Conservation (phyloP, 2,113 vertebrate genomes). For the Arenaria interpres region DNA sequence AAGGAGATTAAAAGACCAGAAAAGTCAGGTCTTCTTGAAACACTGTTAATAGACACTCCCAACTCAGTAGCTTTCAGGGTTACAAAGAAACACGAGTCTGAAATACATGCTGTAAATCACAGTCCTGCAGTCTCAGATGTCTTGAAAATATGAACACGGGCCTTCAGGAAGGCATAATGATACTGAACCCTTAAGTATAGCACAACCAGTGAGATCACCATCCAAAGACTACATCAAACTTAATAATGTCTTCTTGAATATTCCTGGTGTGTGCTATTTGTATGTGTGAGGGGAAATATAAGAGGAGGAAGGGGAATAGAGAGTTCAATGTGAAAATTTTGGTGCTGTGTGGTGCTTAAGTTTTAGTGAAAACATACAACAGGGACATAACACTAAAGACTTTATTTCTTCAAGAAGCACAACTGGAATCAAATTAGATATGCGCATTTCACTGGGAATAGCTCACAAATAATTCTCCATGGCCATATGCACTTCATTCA, state of each 20-base stretch:
- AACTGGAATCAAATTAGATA: background rate
- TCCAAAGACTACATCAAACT: background rate
- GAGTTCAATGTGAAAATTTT: background rate
- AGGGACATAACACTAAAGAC: background rate
- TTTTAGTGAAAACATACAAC: background rate
- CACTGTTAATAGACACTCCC: background rate
- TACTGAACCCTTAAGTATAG: background rate
- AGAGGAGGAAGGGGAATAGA: background rate
- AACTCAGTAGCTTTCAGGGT: background rate
- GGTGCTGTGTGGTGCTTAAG: background rate
- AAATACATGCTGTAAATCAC: background rate
- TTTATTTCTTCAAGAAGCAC: slow-evolving; percentile 10
- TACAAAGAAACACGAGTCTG: background rate
- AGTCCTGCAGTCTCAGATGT: background rate
- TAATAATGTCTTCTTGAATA: background rate
- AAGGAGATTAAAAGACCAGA: background rate
- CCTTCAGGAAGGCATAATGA: background rate
- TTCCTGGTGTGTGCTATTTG: background rate
- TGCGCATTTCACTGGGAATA: slow-evolving; percentile 31
- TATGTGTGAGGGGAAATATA: background rate
- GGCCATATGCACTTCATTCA: slow-evolving; percentile 48
- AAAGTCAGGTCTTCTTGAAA: background rate
- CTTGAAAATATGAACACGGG: background rate
- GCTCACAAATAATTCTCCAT: slow-evolving; percentile 52
- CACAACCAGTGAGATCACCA: background rate